These are phyloP conservation scores for Zootermopsis nevadensis DNA, from an alignment of 2,888 invertebrate species.

Conservation along the genomic window DNA sequence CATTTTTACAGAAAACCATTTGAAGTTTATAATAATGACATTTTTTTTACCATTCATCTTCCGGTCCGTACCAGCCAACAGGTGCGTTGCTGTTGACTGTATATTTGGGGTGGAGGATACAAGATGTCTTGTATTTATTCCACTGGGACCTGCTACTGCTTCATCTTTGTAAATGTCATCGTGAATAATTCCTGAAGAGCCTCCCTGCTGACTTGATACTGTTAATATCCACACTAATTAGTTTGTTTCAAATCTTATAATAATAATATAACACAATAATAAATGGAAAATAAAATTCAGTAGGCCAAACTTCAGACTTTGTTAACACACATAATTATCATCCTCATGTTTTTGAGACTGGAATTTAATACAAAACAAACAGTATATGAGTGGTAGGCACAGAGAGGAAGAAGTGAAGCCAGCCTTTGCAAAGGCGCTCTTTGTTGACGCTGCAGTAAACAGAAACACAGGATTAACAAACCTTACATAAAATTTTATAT, in stretches of 20 bases:
- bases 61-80: constrained; percentile 31
- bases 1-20: neutral
- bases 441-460: too few relatives aligned
- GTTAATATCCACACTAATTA: neutral
- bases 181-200: neutral
- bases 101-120: constrained; percentile 36
- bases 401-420: too few relatives aligned
- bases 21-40: neutral
- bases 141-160: constrained; percentile 53
- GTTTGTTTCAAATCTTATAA: too few relatives aligned
- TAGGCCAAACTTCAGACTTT: neutral
- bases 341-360: too few relatives aligned
- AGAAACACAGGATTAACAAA: too few relatives aligned
- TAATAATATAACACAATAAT: neutral
- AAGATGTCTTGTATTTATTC: constrained; percentile 41
- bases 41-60: constrained; percentile 41
- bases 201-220: neutral
- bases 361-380: too few relatives aligned
- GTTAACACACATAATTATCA: neutral
- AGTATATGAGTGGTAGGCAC: too few relatives aligned
- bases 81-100: neutral
- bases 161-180: constrained; percentile 43
- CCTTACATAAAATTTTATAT: too few relatives aligned
- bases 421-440: too few relatives aligned
- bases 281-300: neutral